Evolutionary conservation across 2,888 invertebrate species (phyloP), one percentile per base, ranked within the genome.

Genomic region (Drosophila stalkeri): DNA sequence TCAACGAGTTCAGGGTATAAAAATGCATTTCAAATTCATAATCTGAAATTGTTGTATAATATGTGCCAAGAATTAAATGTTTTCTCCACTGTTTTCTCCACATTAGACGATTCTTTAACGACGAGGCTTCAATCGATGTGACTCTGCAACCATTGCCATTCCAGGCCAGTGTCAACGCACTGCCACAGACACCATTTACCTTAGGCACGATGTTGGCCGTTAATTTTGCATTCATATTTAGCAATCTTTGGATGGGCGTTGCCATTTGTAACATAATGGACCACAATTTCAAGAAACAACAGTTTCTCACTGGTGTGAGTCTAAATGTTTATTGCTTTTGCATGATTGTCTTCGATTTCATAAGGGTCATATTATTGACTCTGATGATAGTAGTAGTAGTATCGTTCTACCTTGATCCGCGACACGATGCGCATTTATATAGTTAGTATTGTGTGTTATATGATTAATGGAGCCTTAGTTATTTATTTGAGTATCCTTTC

Each of bases 381-480:
- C 0, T 74, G 23, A 94, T 18, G 93, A 94, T 75, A 1, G 18
- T 76, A 20, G 0, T 62, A 3, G 14, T 77, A 39, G 59, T 72
- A 8, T 14, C 54, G 8, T 0, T 74, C 1, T 81, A 68, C 27
- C 7, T 75, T 3, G 65, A 52, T 61, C 82, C 86, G 7, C 14
- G 51, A 7, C 82, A 72, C 41, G 73, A 81, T 43, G 0, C 37
- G 0, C 2, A n/a, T 2, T 46, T 77, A 1, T 74, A 75, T 31
- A 0, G 79, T 83, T 46, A 18, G 86, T 70, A 37, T 9, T 6
- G 4, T 46, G 8, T 27, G 9, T 35, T 37, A 54, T 20, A 9
- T 23, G 9, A 52, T 2, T 14, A 8, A 35, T 18, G 7, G 1
- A 20, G 5, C 3, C 2, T 31, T 35, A 27, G 4, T 12, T 43